Conservation (phyloP, 92 coral and sea anemone species). For the Anthopleura xanthogrammica region DNA sequence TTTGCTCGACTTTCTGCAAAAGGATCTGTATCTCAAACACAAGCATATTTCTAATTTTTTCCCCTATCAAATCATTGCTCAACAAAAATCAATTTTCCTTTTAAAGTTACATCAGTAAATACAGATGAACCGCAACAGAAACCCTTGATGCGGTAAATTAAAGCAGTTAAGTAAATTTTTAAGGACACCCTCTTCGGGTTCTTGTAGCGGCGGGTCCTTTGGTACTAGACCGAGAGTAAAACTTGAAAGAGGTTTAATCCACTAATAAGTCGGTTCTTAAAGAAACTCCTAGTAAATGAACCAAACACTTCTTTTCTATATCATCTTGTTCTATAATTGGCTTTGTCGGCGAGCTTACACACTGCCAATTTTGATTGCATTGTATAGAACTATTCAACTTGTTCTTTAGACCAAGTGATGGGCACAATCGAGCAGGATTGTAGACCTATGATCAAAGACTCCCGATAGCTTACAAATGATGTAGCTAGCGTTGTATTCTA, state of each 20-base stretch:
- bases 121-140: no score
- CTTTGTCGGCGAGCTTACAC: conserved; percentile 31
- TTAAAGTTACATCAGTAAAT: no score
- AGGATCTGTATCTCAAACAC: no score
- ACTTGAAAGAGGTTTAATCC: neutral
- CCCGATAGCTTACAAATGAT: conserved; percentile 9
- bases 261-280: conserved; percentile 19
- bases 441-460: conserved; percentile 25
- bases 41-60: no score
- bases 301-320: conserved; percentile 6
- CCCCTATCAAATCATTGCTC: no score
- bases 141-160: no score
- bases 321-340: conserved; percentile 18
- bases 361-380: conserved; percentile 16
- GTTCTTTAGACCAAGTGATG: neutral
- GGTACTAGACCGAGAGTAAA: neutral
- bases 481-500: neutral
- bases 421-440: conserved; percentile 4
- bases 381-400: conserved; percentile 14
- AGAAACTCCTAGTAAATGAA: conserved; percentile 4
- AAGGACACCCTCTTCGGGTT: neutral
- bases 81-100: no score
- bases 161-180: no score
- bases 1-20: no score
- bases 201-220: neutral